Conservation (phyloP, 2,888 invertebrate genomes). For the Thereva unica region DNA sequence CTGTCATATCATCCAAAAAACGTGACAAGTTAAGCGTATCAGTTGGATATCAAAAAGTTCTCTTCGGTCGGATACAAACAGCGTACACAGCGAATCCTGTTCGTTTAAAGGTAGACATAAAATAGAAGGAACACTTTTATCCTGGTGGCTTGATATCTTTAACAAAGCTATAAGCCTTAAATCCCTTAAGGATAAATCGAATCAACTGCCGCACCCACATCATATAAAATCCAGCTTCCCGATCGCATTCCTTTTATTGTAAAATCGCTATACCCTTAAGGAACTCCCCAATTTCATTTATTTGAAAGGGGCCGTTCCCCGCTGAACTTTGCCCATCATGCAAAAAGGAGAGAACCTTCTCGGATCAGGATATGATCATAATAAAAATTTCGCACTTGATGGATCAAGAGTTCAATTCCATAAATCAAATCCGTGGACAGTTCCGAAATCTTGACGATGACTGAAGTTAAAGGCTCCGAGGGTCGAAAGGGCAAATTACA, state of each 20-base stretch:
- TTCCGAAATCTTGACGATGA: constrained; percentile 9
- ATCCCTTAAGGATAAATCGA: constrained; percentile 15
- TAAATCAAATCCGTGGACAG: constrained; percentile 21
- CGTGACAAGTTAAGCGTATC: too few species aligned
- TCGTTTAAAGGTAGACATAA: constrained; percentile 17
- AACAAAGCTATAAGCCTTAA: background rate
- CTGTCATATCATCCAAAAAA: too few species aligned
- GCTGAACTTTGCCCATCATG: background rate
- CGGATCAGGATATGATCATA: background rate
- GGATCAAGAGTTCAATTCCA: constrained; percentile 28
- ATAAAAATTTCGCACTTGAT: constrained; percentile 26
- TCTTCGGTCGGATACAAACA: too few species aligned
- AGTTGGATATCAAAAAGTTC: too few species aligned
- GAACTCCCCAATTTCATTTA: too few species aligned
- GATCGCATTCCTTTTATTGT: constrained; percentile 10
- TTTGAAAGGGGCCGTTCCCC: constrained; percentile 1
- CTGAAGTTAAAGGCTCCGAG: constrained; percentile 8
- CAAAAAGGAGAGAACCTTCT: background rate
- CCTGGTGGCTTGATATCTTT: background rate
- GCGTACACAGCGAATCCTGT: too few species aligned
- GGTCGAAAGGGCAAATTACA: constrained; percentile 15
- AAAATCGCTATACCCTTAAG: too few species aligned
- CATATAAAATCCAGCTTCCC: background rate
- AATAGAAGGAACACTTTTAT: background rate
- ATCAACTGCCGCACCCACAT: constrained; percentile 6